Conservation (phyloP, 2,888 invertebrate species). For the Nymphalis c-album region DNA sequence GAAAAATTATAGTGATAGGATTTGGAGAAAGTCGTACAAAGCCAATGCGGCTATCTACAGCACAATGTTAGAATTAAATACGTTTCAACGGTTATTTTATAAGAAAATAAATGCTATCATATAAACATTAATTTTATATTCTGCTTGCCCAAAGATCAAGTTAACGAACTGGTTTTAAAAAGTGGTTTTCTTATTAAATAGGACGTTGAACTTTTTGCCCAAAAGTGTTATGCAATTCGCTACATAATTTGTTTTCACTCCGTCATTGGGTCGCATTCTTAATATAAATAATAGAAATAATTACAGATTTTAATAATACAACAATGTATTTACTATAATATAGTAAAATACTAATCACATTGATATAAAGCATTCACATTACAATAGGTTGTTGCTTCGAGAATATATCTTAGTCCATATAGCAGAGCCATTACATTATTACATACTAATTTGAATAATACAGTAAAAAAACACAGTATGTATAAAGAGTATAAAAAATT, state of each 20-base stretch:
- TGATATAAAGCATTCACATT: too few species aligned
- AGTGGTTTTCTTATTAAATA: conserved; percentile 72
- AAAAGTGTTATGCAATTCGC: conserved; percentile 62
- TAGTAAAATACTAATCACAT: too few species aligned
- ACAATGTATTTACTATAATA: too few species aligned
- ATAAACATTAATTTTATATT: conserved; percentile 20
- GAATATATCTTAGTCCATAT: too few species aligned
- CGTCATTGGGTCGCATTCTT: conserved; percentile 38
- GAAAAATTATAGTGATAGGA: too few species aligned
- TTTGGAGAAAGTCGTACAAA: not conserved
- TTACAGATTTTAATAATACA: not conserved
- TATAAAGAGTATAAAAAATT: too few species aligned
- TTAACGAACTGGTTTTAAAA: conserved; percentile 70
- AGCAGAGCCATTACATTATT: too few species aligned
- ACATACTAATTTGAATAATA: too few species aligned
- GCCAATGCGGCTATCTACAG: not conserved
- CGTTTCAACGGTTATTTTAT: not conserved
- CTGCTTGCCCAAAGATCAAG: conserved; percentile 37
- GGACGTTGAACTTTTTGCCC: conserved; percentile 73
- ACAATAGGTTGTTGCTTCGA: too few species aligned
- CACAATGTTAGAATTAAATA: not conserved
- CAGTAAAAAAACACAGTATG: too few species aligned
- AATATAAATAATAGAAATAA: conserved; percentile 36
- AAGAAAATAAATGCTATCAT: conserved; percentile 14
- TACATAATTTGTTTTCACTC: conserved; percentile 64